Conservation (phyloP, 1,140 invertebrate species). For the Carposina sasakii region DNA sequence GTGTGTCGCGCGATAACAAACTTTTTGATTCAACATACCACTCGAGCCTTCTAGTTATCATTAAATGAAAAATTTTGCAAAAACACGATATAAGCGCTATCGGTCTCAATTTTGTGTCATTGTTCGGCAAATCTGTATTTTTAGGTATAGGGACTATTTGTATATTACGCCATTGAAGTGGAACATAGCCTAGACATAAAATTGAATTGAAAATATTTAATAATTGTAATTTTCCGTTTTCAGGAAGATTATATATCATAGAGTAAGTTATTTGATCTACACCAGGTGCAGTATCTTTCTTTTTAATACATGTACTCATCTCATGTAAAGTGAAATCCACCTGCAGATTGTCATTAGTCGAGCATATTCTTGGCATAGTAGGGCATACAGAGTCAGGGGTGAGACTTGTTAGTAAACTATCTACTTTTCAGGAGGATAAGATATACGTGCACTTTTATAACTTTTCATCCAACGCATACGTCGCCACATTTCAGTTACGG, state of each 20-base stretch:
- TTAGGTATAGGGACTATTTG: constrained; percentile 18
- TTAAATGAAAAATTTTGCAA: constrained; percentile 28
- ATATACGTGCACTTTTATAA: no score
- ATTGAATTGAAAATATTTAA: constrained; percentile 17
- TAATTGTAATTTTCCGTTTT: constrained; percentile 11
- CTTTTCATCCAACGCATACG: constrained; percentile 17
- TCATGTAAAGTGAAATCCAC: constrained; percentile 18
- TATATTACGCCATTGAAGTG: constrained; percentile 15
- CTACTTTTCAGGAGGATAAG: no score
- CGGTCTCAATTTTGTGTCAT: constrained; percentile 13
- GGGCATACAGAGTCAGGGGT: no score
- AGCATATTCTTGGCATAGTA: no score
- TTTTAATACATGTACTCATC: constrained; percentile 23
- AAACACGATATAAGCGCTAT: constrained; percentile 32
- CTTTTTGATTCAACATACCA: constrained; percentile 27
- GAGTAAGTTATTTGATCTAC: constrained; percentile 27
- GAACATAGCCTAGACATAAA: constrained; percentile 5
- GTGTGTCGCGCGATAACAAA: constrained; percentile 21
- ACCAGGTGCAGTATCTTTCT: constrained; percentile 27
- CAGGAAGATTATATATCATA: constrained; percentile 28
- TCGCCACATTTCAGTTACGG: constrained; percentile 13
- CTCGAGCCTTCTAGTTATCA: constrained; percentile 25
- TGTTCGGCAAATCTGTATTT: neutral
- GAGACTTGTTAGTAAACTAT: no score
- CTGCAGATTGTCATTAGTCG: constrained; percentile 7